Evolutionary conservation across 2,797 vertebrate genomes (phyloP).

Genomic region (Pipistrellus pipistrellus): DNA sequence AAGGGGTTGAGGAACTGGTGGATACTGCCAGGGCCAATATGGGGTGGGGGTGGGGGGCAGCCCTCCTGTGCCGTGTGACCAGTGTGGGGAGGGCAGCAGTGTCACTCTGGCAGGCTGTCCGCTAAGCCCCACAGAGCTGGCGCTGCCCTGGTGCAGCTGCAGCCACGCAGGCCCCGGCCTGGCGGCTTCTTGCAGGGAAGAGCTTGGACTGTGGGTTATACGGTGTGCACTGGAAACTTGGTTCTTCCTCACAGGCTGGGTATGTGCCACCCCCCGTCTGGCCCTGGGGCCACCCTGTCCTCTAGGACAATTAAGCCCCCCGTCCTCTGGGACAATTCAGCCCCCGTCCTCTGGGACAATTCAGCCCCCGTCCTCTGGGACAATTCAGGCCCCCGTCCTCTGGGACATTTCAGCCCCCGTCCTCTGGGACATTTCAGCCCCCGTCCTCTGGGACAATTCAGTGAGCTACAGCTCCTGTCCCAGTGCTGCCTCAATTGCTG

Average conservation of each 20-base stretch:
- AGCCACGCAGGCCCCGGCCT: fast-evolving
- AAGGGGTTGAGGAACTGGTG: not conserved
- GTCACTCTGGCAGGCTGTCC: not conserved
- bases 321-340: not conserved
- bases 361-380: not conserved
- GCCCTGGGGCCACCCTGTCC: not conserved
- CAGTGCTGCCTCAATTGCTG: not conserved
- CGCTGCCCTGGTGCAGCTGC: too few relatives aligned
- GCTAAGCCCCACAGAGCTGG: not conserved
- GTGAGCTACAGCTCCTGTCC: not conserved
- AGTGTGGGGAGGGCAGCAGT: not conserved
- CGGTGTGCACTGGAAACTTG: not conserved
- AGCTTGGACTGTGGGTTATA: not conserved
- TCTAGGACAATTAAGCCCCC: not conserved
- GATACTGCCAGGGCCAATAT: not conserved
- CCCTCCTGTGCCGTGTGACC: not conserved
- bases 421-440: not conserved
- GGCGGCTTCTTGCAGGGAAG: not conserved
- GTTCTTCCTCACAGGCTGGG: not conserved
- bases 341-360: not conserved
- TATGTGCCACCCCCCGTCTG: not conserved
- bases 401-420: not conserved
- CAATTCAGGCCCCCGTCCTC: not conserved
- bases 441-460: not conserved
- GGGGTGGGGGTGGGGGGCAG: fast-evolving